A percentile compares a stretch with the other conserved stretches of the same genome.
Evolutionary conservation across 1,140 invertebrate species (phyloP).

Genomic region (Ceratosolen fusciceps): DNA sequence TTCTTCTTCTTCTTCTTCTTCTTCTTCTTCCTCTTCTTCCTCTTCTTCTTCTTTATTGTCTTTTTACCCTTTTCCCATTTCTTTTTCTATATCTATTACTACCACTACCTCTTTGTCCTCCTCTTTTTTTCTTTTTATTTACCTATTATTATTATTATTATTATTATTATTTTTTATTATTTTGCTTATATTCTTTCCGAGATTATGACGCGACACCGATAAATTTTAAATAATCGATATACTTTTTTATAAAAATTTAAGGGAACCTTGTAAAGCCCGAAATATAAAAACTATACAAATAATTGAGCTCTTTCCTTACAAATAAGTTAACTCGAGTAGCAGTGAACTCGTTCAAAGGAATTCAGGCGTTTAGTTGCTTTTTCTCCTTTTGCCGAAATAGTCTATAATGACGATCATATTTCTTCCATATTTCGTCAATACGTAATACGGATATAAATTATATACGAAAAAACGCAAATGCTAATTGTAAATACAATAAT

Average conservation of each 20-base stretch:
- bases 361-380: neutral
- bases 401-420: conserved; percentile 10
- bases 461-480: too few species aligned
- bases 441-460: conserved; percentile 24
- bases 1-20: too few species aligned
- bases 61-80: too few species aligned
- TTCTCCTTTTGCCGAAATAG: conserved; percentile 40
- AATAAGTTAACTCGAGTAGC: neutral
- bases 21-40: too few species aligned
- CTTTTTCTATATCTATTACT: too few species aligned
- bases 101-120: too few species aligned
- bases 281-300: neutral
- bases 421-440: conserved; percentile 21
- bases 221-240: conserved; percentile 1
- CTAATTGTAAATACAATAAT: too few species aligned
- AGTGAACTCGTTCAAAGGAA: neutral
- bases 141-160: too few species aligned
- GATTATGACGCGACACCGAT: neutral
- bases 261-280: neutral
- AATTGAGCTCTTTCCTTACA: neutral
- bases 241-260: neutral
- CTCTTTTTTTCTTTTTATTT: too few species aligned
- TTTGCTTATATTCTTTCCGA: neutral
- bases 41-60: too few species aligned
- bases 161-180: too few species aligned